A percentile compares a stretch with the other conserved stretches of the same genome.
phyloP scores from a whole-genome alignment of 2,113 vertebrate genomes.

The Hymenochirus boettgeri region DNA sequence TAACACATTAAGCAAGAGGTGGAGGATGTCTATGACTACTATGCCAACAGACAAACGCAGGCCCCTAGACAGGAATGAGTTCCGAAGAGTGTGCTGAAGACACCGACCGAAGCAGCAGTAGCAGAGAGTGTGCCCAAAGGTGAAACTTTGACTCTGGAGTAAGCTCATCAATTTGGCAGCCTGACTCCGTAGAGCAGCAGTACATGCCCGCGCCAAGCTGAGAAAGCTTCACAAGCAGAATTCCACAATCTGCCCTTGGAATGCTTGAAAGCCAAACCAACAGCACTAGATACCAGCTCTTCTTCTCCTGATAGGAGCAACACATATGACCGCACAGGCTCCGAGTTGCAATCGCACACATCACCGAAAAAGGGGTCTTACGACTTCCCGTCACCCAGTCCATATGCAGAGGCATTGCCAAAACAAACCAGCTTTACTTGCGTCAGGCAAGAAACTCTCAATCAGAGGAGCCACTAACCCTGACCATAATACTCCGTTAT shows the following conservation, averaged over 20 bases:
- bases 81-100: constrained; percentile 86
- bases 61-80: constrained; percentile 74
- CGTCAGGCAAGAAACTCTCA: constrained; percentile 89
- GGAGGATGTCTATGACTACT: constrained; percentile 92
- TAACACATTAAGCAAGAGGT: constrained; percentile 96
- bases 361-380: constrained; percentile 69
- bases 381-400: constrained; percentile 82
- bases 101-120: constrained; percentile 83
- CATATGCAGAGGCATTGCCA: constrained; percentile 78
- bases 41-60: constrained; percentile 71
- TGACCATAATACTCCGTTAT: constrained; percentile 97
- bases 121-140: constrained; percentile 92
- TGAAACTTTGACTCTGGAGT: constrained; percentile 96
- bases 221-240: constrained; percentile 71
- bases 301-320: constrained; percentile 88
- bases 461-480: constrained; percentile 89
- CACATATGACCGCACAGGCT: constrained; percentile 79
- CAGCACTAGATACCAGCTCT: constrained; percentile 76
- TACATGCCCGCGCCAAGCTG: constrained; percentile 67
- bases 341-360: constrained; percentile 77
- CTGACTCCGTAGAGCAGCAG: constrained; percentile 88
- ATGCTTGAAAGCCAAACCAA: constrained; percentile 52
- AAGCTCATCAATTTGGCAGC: constrained; percentile 95
- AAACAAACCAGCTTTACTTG: constrained; percentile 86
- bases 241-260: constrained; percentile 63